phyloP scores from a whole-genome alignment of 1,140 invertebrate genomes.

The Atta texana region DNA sequence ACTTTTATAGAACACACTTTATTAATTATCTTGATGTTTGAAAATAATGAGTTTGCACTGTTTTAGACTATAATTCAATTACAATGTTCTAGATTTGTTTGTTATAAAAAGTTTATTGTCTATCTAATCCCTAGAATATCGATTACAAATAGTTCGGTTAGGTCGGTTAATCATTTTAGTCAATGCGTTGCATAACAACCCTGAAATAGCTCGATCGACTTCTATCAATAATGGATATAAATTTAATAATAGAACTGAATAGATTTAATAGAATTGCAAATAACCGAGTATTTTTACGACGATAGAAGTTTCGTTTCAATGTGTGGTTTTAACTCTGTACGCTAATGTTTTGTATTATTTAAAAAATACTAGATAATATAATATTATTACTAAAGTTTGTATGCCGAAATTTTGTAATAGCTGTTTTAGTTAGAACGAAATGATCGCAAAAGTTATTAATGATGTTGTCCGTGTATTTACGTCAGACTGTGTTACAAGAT shows the following conservation, averaged over 20 bases:
- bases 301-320: not conserved
- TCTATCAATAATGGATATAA: not conserved
- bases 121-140: not conserved
- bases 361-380: not conserved
- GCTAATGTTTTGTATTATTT: not conserved
- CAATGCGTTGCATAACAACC: not conserved
- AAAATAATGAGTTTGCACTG: not conserved
- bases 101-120: slow-evolving; percentile 1
- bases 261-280: slow-evolving; percentile 13
- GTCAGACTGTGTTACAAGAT: not conserved
- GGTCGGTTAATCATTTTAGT: slow-evolving; percentile 13
- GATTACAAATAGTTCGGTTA: not conserved
- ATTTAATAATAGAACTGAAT: slow-evolving; percentile 17
- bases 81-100: not conserved
- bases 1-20: not conserved
- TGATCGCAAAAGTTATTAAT: slow-evolving; percentile 5
- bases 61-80: not conserved
- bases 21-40: not conserved
- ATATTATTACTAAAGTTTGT: not conserved
- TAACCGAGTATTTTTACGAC: not conserved
- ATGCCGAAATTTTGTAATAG: not conserved
- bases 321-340: not conserved
- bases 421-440: not conserved
- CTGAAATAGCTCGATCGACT: slow-evolving; percentile 10
- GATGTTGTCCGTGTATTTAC: not conserved